Evolutionary conservation across 1,140 invertebrate species (phyloP).

Genomic region (Conopomorpha cramerella): DNA sequence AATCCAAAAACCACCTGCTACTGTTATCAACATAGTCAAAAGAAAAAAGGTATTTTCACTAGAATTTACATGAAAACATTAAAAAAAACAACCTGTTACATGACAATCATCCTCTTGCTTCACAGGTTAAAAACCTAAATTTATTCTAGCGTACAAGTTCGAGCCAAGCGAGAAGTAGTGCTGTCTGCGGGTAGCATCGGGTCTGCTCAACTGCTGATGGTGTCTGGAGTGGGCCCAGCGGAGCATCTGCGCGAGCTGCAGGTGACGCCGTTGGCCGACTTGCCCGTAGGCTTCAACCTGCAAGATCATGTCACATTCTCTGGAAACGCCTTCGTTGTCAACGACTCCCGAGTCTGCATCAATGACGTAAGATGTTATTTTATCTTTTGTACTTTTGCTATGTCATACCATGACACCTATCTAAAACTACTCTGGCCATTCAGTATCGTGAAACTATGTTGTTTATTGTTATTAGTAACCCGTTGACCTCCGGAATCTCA

Average conservation of each 20-base stretch:
- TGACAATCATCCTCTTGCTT: too few relatives aligned
- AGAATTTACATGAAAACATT: too few relatives aligned
- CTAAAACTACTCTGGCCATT: too few relatives aligned
- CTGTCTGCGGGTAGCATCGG: constrained; percentile 73
- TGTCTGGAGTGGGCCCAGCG: constrained; percentile 69
- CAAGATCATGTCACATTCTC: constrained; percentile 78
- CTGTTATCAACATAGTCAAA: too few relatives aligned
- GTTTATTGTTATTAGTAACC: too few relatives aligned
- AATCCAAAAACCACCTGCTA: too few relatives aligned
- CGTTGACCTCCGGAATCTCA: too few relatives aligned
- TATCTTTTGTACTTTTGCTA: not conserved
- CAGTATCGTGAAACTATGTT: too few relatives aligned
- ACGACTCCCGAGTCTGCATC: constrained; percentile 64
- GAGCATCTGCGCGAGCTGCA: constrained; percentile 54
- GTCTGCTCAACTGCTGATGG: constrained; percentile 73
- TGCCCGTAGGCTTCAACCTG: constrained; percentile 81
- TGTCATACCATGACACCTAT: too few relatives aligned
- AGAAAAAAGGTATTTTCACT: too few relatives aligned
- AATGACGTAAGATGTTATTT: constrained; percentile 24
- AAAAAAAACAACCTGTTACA: too few relatives aligned
- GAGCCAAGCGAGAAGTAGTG: constrained; percentile 65
- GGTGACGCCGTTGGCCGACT: constrained; percentile 64
- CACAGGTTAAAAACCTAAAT: too few relatives aligned
- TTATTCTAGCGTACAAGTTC: constrained; percentile 52
- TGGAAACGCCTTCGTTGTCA: constrained; percentile 70